phyloP scores from a whole-genome alignment of 2,113 vertebrate genomes.

The Chamaetylas fuelleborni region DNA sequence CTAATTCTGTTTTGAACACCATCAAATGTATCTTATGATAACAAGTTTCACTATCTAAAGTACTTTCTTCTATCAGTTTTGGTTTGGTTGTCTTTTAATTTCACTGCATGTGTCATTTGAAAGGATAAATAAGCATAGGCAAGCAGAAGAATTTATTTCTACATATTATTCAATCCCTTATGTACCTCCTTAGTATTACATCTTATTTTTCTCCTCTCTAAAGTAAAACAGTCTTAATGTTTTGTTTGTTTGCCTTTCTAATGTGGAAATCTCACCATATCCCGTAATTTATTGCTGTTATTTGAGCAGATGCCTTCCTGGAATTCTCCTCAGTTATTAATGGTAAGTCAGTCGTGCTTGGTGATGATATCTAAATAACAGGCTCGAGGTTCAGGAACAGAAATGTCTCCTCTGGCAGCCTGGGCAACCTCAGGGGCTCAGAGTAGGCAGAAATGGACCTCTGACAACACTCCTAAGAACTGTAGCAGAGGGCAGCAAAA shows the following conservation, averaged over 20 bases:
- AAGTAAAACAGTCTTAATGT: constrained; percentile 4
- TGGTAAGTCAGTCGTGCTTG: neutral
- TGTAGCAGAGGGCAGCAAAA: neutral
- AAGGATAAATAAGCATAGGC: neutral
- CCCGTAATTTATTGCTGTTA: neutral
- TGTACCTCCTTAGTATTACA: neutral
- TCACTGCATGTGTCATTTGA: neutral
- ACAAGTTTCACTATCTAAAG: neutral
- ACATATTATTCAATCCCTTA: neutral
- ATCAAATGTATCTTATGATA: neutral
- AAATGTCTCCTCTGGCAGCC: neutral
- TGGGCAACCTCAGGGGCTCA: neutral
- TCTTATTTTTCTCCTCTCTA: constrained; percentile 13
- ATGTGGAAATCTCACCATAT: neutral
- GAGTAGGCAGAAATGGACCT: neutral
- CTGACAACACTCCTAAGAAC: neutral
- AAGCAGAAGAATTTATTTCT: constrained; percentile 7
- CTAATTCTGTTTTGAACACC: neutral
- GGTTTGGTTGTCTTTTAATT: constrained; percentile 24
- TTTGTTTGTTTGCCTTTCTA: constrained; percentile 42
- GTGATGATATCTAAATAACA: neutral
- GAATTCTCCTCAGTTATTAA: constrained; percentile 25
- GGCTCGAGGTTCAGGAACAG: neutral
- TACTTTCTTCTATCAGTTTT: neutral
- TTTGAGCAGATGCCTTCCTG: constrained; percentile 22